These are phyloP conservation scores for Anadara kagoshimensis DNA, from an alignment of 1,140 invertebrate genomes.

Conservation along the genomic window DNA sequence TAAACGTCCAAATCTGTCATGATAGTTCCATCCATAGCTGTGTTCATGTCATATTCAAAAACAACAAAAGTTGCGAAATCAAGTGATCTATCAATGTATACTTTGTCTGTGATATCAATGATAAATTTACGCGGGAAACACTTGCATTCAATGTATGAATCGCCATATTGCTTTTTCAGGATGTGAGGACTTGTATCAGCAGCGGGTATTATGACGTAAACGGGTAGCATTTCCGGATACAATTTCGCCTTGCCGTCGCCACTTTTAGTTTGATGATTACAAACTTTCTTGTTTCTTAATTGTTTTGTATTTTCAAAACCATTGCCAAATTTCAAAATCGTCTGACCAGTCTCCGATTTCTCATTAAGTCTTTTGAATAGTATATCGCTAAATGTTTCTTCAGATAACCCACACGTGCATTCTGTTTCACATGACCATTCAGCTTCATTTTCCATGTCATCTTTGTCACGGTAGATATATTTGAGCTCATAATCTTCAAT, in stretches of 20 bases:
- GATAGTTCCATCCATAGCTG: not conserved
- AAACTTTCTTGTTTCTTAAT: not conserved
- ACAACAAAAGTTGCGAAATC: conserved; percentile 9
- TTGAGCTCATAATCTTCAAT: not conserved
- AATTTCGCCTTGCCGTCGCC: not conserved
- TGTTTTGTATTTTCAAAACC: not conserved
- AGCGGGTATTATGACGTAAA: conserved; percentile 16
- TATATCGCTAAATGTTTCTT: not conserved
- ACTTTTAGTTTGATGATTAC: not conserved
- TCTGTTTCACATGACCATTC: not conserved
- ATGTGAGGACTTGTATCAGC: conserved; percentile 1
- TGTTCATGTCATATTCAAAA: conserved; percentile 11
- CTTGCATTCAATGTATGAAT: conserved; percentile 26
- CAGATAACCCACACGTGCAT: not conserved
- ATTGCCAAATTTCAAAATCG: not conserved
- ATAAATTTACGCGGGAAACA: conserved; percentile 41
- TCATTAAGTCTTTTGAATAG: not conserved
- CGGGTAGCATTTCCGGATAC: conserved; percentile 1
- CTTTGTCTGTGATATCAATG: conserved; percentile 42
- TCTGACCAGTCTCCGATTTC: not conserved
- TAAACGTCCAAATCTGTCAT: not conserved
- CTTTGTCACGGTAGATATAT: not conserved
- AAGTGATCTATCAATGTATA: conserved; percentile 4
- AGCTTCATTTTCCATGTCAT: not conserved
- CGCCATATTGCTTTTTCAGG: conserved; percentile 28